These are phyloP conservation scores for Nibea coibor DNA, from an alignment of 2,113 vertebrate genomes.

Conservation along the genomic window DNA sequence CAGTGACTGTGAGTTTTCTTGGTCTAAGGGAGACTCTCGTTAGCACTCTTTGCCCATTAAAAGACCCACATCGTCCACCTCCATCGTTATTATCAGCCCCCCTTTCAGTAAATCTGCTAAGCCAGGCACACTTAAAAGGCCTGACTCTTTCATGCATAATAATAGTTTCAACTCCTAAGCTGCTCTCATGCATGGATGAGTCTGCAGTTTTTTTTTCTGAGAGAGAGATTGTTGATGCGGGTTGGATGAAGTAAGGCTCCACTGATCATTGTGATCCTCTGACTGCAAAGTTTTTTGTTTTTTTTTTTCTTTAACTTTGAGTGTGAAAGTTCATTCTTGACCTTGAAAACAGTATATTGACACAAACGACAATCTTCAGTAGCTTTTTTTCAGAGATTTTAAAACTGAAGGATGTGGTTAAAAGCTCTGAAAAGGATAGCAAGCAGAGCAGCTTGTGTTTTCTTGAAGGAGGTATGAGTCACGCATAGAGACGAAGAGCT, in stretches of 20 bases:
- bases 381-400: not conserved
- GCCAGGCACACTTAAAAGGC: not conserved
- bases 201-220: conserved; percentile 4
- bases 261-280: not conserved
- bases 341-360: not conserved
- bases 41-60: not conserved
- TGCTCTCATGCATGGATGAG: conserved; percentile 24
- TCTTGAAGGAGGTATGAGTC: not conserved
- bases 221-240: not conserved
- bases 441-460: not conserved
- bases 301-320: conserved; percentile 6
- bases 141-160: conserved; percentile 22
- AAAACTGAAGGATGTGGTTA: not conserved
- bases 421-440: not conserved
- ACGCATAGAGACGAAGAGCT: not conserved
- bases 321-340: not conserved
- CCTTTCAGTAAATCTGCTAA: not conserved
- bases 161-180: conserved; percentile 14
- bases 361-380: not conserved
- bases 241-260: not conserved
- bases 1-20: not conserved
- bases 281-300: not conserved
- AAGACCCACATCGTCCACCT: not conserved
- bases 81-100: not conserved
- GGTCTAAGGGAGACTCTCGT: conserved; percentile 32